These are phyloP conservation scores for Rhopilema esculentum DNA, from an alignment of 30 jellyfish, hydroid and myxozoan species.

Conservation along the genomic window DNA sequence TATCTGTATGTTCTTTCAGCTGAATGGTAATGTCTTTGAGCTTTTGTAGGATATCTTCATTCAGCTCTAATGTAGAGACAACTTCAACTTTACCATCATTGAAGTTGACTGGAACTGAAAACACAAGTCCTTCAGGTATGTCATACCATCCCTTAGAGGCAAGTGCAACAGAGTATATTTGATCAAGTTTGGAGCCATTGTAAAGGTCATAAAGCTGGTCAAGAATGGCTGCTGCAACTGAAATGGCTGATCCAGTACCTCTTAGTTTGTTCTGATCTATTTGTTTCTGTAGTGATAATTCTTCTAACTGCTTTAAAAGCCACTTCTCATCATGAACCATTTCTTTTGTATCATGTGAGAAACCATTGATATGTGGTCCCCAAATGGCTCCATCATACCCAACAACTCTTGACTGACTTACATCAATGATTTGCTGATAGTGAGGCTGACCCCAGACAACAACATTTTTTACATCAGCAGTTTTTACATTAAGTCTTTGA, in stretches of 20 bases:
- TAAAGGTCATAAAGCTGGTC: slow-evolving; percentile 77
- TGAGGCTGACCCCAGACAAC: slow-evolving; percentile 88
- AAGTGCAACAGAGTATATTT: slow-evolving; percentile 71
- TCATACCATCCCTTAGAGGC: slow-evolving; percentile 94
- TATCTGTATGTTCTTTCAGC: slow-evolving; percentile 52
- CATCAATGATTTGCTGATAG: slow-evolving; percentile 59
- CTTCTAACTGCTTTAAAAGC: slow-evolving; percentile 63
- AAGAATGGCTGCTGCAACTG: slow-evolving; percentile 85
- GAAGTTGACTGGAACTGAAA: slow-evolving; percentile 82
- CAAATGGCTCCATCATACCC: slow-evolving; percentile 96
- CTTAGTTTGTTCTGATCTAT: slow-evolving; percentile 3
- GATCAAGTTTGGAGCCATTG: slow-evolving; percentile 62
- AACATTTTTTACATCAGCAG: slow-evolving; percentile 74
- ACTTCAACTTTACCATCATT: slow-evolving; percentile 48
- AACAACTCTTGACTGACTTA: slow-evolving; percentile 68
- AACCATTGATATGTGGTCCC: slow-evolving; percentile 94
- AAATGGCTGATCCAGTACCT: slow-evolving; percentile 13
- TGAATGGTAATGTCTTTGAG: slow-evolving; percentile 40
- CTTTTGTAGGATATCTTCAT: slow-evolving; percentile 35
- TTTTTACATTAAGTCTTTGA: slow-evolving; percentile 60
- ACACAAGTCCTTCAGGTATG: slow-evolving; percentile 83
- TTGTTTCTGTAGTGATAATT: slow-evolving; percentile 6
- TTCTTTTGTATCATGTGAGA: slow-evolving; percentile 74
- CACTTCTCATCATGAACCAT: slow-evolving; percentile 82
- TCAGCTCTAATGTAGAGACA: slow-evolving; percentile 18